A percentile compares a stretch with the other conserved stretches of the same genome.
phyloP scores from a whole-genome alignment of 92 coral and sea anemone genomes.

The Muricea muricata region DNA sequence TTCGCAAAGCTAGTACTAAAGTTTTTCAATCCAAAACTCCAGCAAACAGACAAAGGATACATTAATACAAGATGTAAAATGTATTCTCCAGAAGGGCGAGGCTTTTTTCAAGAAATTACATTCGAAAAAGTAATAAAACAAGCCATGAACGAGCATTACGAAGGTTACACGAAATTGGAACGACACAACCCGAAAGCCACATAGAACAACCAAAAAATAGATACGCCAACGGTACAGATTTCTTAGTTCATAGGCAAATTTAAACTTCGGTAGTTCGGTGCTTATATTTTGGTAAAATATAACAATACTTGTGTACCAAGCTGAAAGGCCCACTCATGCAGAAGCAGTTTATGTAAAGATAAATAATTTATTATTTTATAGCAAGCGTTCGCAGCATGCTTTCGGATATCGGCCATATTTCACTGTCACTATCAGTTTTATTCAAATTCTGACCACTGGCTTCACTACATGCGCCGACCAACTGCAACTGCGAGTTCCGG shows the following conservation, averaged over 20 bases:
- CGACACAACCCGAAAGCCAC: neutral
- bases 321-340: no score
- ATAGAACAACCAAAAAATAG: neutral
- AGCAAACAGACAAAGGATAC: neutral
- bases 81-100: neutral
- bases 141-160: neutral
- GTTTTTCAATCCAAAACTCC: neutral
- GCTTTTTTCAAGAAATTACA: neutral
- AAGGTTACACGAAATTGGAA: neutral
- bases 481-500: slow-evolving; percentile 23
- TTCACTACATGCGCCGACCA: neutral
- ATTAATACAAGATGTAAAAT: neutral
- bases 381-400: slow-evolving; percentile 77
- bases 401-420: slow-evolving; percentile 85
- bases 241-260: no score
- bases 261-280: no score
- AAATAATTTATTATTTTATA: slow-evolving; percentile 12
- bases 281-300: no score
- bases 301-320: no score
- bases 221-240: neutral
- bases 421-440: slow-evolving; percentile 24
- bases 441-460: neutral
- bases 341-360: no score
- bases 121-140: neutral
- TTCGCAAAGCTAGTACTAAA: neutral